Percentiles rank a stretch among this genome's conserved stretches.
Evolutionary conservation across 2,888 invertebrate species (phyloP).

Genomic region (Pherbina coryleti): DNA sequence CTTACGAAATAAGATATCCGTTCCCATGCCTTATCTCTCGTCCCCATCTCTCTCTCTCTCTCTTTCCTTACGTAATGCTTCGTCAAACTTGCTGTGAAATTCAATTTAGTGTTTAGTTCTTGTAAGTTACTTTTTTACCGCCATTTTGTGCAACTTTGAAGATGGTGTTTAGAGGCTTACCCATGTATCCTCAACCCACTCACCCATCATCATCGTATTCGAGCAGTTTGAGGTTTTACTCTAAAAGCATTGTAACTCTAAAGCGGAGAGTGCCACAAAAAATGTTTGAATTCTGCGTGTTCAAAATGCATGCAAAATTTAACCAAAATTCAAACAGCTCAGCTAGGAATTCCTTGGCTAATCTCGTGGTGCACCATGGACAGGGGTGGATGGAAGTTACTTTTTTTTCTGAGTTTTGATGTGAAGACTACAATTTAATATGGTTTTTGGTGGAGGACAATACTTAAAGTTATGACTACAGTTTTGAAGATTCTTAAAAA

Average conservation of each 20-base stretch:
- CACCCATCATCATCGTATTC: too few relatives aligned
- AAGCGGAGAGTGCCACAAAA: too few relatives aligned
- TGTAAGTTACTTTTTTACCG: not conserved
- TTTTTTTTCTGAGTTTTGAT: too few relatives aligned
- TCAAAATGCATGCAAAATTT: slow-evolving; percentile 12
- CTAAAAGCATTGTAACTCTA: not conserved
- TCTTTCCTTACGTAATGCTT: not conserved
- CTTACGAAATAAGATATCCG: slow-evolving; percentile 39
- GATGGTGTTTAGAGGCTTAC: not conserved
- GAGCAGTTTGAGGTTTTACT: not conserved
- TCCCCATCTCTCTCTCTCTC: not conserved
- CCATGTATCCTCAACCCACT: not conserved
- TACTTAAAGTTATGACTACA: too few relatives aligned
- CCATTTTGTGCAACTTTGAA: not conserved
- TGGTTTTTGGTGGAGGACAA: too few relatives aligned
- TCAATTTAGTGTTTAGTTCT: slow-evolving; percentile 31
- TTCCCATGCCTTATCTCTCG: slow-evolving; percentile 29
- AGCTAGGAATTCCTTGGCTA: too few relatives aligned
- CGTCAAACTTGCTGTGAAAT: slow-evolving; percentile 39
- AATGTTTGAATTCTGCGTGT: not conserved
- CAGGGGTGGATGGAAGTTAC: too few relatives aligned
- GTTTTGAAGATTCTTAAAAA: too few relatives aligned
- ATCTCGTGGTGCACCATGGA: too few relatives aligned
- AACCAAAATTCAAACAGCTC: not conserved
- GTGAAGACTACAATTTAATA: too few relatives aligned